Evolutionary conservation across 2,888 invertebrate species (phyloP).

Genomic region (Nephrotoma flavescens): DNA sequence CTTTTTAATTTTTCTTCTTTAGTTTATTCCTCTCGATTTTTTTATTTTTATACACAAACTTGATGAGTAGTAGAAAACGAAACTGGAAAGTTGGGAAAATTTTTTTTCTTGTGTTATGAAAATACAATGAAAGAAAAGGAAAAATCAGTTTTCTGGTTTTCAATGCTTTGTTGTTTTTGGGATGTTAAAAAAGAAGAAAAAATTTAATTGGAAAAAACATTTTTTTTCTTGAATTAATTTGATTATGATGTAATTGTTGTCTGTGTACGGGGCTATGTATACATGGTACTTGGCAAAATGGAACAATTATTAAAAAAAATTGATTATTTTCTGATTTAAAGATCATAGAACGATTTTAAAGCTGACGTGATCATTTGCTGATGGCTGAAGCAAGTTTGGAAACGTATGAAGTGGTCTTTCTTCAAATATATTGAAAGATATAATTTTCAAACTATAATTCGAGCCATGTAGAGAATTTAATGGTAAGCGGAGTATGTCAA

Average conservation of each 20-base stretch:
- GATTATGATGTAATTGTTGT: neutral
- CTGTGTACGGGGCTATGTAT: neutral
- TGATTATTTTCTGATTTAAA: neutral
- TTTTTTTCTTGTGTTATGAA: neutral
- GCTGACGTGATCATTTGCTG: neutral
- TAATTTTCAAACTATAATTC: too few relatives aligned
- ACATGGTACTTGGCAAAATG: neutral
- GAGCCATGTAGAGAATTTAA: too few relatives aligned
- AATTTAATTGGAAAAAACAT: neutral
- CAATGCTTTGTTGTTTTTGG: neutral
- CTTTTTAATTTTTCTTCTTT: neutral
- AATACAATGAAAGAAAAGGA: neutral
- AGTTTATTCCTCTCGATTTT: neutral
- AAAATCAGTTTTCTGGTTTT: neutral
- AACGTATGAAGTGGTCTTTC: too few relatives aligned
- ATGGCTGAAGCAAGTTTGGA: too few relatives aligned
- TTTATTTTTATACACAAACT: neutral
- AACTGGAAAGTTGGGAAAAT: neutral
- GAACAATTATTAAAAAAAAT: neutral
- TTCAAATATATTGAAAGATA: too few relatives aligned
- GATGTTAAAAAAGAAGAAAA: neutral
- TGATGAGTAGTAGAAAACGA: neutral
- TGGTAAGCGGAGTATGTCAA: too few relatives aligned
- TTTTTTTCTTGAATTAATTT: neutral
- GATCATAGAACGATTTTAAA: neutral